These are phyloP conservation scores for Hoplostethus mediterraneus DNA, from an alignment of 2,797 vertebrate genomes.

Conservation along the genomic window DNA sequence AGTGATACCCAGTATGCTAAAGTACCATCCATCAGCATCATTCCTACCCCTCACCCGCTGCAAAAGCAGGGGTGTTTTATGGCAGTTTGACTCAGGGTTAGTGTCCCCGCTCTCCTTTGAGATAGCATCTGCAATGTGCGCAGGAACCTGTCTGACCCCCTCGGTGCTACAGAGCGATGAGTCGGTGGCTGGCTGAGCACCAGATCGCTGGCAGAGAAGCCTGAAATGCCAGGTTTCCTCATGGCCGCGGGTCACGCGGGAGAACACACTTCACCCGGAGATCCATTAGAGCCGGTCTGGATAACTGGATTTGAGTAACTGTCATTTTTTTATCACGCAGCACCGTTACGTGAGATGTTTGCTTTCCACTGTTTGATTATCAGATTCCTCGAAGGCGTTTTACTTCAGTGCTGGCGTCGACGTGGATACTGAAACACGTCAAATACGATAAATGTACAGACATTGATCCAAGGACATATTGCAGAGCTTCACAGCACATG, in stretches of 20 bases:
- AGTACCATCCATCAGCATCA: conserved; percentile 32
- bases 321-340: conserved; percentile 11
- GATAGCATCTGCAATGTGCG: conserved; percentile 65
- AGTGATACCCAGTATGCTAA: neutral
- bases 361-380: neutral
- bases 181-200: conserved; percentile 24
- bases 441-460: no score
- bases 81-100: conserved; percentile 55
- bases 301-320: conserved; percentile 17
- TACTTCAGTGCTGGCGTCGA: no score
- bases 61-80: conserved; percentile 58
- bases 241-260: neutral
- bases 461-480: no score
- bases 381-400: neutral
- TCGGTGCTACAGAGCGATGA: conserved; percentile 22
- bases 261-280: conserved; percentile 12
- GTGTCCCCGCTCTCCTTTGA: conserved; percentile 52
- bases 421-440: no score
- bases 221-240: conserved; percentile 5
- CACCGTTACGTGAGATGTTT: neutral
- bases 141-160: conserved; percentile 52
- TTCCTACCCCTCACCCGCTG: conserved; percentile 39
- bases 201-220: conserved; percentile 23
- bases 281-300: no score
- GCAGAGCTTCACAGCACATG: no score